These are phyloP conservation scores for Strigamia maritima DNA, from an alignment of 2,888 invertebrate species.

Conservation along the genomic window DNA sequence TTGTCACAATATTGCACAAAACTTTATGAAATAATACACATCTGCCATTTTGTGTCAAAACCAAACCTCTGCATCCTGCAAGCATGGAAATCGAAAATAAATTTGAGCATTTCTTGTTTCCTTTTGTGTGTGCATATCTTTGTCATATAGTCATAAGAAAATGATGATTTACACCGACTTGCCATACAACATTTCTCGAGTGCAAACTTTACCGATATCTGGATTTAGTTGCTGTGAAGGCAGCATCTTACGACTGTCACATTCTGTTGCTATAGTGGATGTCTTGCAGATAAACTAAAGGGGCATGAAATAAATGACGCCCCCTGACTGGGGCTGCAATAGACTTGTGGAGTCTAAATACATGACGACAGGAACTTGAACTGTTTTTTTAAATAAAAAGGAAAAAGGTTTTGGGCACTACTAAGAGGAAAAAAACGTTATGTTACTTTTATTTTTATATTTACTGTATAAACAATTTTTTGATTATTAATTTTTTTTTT, in stretches of 20 bases:
- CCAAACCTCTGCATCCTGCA: background rate
- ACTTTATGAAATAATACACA: too few relatives aligned
- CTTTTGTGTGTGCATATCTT: background rate
- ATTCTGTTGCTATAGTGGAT: background rate
- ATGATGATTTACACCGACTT: background rate
- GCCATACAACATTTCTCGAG: background rate
- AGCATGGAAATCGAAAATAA: background rate
- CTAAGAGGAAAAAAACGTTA: background rate
- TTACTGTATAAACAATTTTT: too few relatives aligned
- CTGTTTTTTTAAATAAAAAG: background rate
- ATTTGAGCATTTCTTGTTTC: background rate
- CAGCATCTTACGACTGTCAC: background rate
- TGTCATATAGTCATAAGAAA: background rate
- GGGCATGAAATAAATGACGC: background rate
- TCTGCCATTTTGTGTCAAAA: too few relatives aligned
- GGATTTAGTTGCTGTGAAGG: background rate
- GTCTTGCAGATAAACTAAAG: background rate
- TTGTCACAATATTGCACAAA: too few relatives aligned
- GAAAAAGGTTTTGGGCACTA: background rate
- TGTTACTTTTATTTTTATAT: background rate
- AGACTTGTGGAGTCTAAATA: background rate
- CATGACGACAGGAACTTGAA: background rate
- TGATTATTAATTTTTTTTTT: background rate
- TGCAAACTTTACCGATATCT: background rate
- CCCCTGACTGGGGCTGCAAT: background rate